These are phyloP conservation scores for Thecocarcelia acutangulata DNA, from an alignment of 2,888 invertebrate genomes.

Conservation along the genomic window DNA sequence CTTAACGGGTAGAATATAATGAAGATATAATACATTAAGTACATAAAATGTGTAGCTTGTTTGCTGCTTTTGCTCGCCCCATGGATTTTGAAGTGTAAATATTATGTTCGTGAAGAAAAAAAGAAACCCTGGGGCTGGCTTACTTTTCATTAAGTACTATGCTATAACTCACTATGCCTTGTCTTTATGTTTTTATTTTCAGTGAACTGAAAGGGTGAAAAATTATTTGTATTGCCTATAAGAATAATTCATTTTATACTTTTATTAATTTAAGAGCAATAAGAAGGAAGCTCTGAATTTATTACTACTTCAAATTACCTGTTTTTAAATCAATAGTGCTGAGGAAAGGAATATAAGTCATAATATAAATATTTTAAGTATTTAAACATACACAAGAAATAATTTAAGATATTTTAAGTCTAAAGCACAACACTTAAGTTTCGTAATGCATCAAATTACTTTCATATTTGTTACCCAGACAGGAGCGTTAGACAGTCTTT, in stretches of 20 bases:
- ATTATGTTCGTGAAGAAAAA: neutral
- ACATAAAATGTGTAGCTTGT: neutral
- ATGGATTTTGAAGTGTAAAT: neutral
- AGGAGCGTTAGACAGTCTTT: too few species aligned
- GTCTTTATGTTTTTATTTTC: neutral
- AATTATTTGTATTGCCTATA: neutral
- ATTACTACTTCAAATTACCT: too few species aligned
- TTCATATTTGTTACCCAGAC: too few species aligned
- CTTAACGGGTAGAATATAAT: constrained; percentile 11
- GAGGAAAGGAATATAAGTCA: too few species aligned
- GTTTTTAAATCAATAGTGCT: too few species aligned
- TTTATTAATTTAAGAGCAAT: too few species aligned
- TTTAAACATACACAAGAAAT: too few species aligned
- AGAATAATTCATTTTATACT: neutral
- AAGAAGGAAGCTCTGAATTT: too few species aligned
- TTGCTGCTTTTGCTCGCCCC: neutral
- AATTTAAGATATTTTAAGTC: too few species aligned
- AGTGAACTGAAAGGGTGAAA: neutral
- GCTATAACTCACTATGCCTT: neutral
- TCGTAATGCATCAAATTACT: too few species aligned
- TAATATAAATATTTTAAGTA: too few species aligned
- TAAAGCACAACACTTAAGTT: too few species aligned
- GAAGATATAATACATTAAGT: constrained; percentile 40
- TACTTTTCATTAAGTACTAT: constrained; percentile 16
- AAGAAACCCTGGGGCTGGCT: neutral